Evolutionary conservation across 37 sponge, comb jelly and placozoan species (phyloP).

Genomic region (Bolinopsis microptera): DNA sequence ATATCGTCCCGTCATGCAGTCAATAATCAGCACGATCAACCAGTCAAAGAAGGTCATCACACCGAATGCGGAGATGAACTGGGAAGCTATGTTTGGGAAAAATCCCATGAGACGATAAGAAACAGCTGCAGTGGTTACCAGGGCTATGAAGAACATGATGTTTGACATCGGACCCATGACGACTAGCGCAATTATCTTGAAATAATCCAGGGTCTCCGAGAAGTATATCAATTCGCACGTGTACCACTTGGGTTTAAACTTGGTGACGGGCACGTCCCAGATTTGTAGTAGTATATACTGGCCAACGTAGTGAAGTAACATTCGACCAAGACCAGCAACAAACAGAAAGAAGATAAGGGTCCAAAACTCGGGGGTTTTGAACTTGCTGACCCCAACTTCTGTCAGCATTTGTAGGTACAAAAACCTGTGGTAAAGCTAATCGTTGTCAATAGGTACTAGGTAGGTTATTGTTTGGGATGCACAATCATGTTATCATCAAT

Average conservation of each 20-base stretch:
- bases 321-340: not conserved
- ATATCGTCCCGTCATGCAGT: not conserved
- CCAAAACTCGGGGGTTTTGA: constrained; percentile 59
- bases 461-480: no score
- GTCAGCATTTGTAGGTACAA: constrained; percentile 55
- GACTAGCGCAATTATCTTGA: constrained; percentile 50
- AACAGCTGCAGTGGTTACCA: constrained; percentile 21
- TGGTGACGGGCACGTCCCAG: constrained; percentile 27
- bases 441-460: no score
- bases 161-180: constrained; percentile 39
- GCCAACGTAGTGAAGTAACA: constrained; percentile 35
- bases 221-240: constrained; percentile 55
- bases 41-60: constrained; percentile 62
- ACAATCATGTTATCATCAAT: no score
- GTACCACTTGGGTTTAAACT: constrained; percentile 21
- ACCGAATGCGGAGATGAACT: constrained; percentile 49
- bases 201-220: constrained; percentile 6
- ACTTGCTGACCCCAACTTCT: constrained; percentile 27
- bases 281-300: not conserved
- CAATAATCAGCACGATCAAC: constrained; percentile 23
- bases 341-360: constrained; percentile 56
- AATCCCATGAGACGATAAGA: constrained; percentile 5
- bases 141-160: not conserved
- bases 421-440: constrained; percentile 18
- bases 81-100: constrained; percentile 63